phyloP scores from a whole-genome alignment of 2,113 vertebrate species.

The Alces alces region DNA sequence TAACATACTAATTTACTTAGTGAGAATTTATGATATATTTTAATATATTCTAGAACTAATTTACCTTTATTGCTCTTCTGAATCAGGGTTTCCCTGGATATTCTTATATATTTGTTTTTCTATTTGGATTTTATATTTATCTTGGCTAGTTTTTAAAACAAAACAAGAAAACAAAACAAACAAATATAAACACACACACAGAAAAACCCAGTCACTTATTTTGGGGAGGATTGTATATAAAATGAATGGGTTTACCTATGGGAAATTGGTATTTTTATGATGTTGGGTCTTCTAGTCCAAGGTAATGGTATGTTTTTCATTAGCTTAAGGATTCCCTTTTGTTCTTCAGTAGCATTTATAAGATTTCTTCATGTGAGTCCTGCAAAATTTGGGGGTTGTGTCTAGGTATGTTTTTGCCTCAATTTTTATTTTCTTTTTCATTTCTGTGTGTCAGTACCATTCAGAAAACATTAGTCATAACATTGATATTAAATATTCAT shows the following conservation, averaged over 20 bases:
- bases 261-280: not conserved
- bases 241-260: not conserved
- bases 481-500: not conserved
- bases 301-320: not conserved
- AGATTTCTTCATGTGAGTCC: not conserved
- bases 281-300: not conserved
- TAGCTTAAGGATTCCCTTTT: not conserved
- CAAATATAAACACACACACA: not conserved
- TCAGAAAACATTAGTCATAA: not conserved
- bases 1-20: not conserved
- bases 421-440: not conserved
- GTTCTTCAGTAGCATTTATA: not conserved
- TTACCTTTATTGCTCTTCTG: not conserved
- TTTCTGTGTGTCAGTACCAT: not conserved
- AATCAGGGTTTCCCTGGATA: not conserved
- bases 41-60: not conserved
- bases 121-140: not conserved
- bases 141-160: not conserved
- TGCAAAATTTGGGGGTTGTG: not conserved
- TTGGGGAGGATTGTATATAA: not conserved
- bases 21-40: not conserved
- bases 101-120: not conserved
- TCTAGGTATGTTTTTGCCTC: not conserved
- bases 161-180: not conserved
- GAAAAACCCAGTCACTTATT: not conserved